Evolutionary conservation across 64 coral and sea anemone genomes (phyloP).

Genomic region (Montipora efflorescens): DNA sequence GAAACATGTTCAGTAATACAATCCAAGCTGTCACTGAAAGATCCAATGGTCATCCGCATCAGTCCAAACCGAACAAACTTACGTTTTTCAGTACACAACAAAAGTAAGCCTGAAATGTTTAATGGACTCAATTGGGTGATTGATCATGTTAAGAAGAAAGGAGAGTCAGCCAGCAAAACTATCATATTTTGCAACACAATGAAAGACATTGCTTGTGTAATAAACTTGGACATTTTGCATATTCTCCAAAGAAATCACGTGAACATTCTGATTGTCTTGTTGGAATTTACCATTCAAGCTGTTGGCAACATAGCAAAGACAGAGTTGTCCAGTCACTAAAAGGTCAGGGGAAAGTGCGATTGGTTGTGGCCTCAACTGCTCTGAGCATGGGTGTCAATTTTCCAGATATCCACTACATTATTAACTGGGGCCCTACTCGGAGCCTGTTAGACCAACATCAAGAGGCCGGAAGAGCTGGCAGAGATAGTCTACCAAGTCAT

Average conservation of each 20-base stretch:
- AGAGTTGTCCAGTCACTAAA: background rate
- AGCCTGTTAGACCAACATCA: too few relatives aligned
- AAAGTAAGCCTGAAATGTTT: too few relatives aligned
- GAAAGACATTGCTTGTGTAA: background rate
- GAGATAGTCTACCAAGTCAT: too few relatives aligned
- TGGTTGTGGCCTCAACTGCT: background rate
- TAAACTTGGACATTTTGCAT: background rate
- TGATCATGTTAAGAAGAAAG: slow-evolving; percentile 1
- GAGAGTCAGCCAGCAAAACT: background rate
- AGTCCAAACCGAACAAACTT: too few relatives aligned
- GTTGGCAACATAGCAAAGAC: background rate
- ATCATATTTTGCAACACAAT: background rate
- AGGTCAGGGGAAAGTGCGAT: background rate
- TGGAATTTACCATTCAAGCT: background rate
- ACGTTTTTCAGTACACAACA: too few relatives aligned
- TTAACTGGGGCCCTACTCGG: too few relatives aligned
- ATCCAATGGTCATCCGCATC: too few relatives aligned
- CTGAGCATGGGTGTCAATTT: background rate
- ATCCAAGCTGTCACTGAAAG: too few relatives aligned
- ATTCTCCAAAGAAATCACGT: background rate
- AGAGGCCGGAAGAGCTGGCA: too few relatives aligned
- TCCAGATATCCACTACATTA: background rate
- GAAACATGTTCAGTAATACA: too few relatives aligned
- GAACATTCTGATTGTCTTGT: background rate
- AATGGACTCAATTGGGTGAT: background rate